Base-by-base conservation (phyloP, 2,113 vertebrate species). In the Bubo bubo region DNA sequence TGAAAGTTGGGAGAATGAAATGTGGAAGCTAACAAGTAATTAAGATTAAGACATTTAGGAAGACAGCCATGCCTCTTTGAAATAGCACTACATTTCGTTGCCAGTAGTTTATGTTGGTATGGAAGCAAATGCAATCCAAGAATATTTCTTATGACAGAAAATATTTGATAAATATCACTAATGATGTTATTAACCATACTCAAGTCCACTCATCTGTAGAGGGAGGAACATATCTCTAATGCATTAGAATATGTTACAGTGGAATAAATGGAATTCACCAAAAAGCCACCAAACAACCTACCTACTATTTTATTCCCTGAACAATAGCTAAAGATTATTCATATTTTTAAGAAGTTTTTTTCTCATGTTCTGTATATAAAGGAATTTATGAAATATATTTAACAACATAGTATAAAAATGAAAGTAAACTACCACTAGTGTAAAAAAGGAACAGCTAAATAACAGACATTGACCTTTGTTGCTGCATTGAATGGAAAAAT, bases 161-260 rank as follows among this genome's bases (percentile, higher is more conserved):
- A 63, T 17, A 85, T 93, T 66, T 92, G 62, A 89, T 62, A 93
- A 88, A 34, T 17, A 0, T 28, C 7, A 35, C 27, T 79, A 84
- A 55, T 80, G 64, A 74, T 93, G 90, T 79, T 68, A 94, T 92
- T 95, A 79, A 91, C 35, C 43, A 22, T 68, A 72, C n/a, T 92
- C 68, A 86, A 94, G 52, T 60, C 60, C 79, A 49, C 26, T 66
- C n/a, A 55, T 82, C 70, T 76, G 71, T 9, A 81, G 80, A 4
- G 53, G 52, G 74, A 95, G n/a, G 92, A 93, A 92, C 9, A 35
- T 60, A 79, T 45, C 32, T 86, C 74, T 41, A 83, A 23, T 55
- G 43, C 30, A 35, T 80, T 71, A 86, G 30, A 34, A 79, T 95
- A 94, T 91, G 27, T 73, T 94, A 50, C 14, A 63, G 39, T 71